Evolutionary conservation across 2,888 invertebrate genomes (phyloP).

Genomic region (Cotesia congregata): DNA sequence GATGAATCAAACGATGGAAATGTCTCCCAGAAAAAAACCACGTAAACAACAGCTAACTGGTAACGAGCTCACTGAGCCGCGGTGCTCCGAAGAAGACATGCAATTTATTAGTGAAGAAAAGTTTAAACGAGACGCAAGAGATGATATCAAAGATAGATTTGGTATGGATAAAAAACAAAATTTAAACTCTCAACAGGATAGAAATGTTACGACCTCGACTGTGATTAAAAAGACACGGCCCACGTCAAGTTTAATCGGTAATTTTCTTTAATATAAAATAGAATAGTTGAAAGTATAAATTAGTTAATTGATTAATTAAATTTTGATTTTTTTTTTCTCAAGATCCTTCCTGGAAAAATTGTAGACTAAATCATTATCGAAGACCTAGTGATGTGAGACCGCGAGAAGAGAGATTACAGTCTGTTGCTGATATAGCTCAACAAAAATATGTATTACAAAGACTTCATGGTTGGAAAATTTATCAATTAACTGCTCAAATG

Average conservation of each 20-base stretch:
- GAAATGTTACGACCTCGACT: slow-evolving; percentile 46
- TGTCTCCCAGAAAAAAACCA: slow-evolving; percentile 91
- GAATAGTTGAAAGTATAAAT: neutral
- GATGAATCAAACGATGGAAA: slow-evolving; percentile 72
- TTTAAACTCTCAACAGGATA: slow-evolving; percentile 54
- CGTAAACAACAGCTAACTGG: slow-evolving; percentile 83
- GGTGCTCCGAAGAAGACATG: slow-evolving; percentile 72
- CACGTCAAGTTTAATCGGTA: slow-evolving; percentile 63
- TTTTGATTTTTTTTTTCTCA: slow-evolving; percentile 26
- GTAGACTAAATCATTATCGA: slow-evolving; percentile 64
- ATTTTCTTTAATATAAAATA: neutral
- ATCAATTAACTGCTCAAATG: slow-evolving; percentile 93
- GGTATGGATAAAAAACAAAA: slow-evolving; percentile 56
- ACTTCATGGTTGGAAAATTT: slow-evolving; percentile 95
- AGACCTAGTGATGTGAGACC: slow-evolving; percentile 84
- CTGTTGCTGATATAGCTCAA: slow-evolving; percentile 90
- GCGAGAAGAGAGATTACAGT: slow-evolving; percentile 87
- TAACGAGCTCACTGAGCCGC: slow-evolving; percentile 63
- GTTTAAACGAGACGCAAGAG: slow-evolving; percentile 69
- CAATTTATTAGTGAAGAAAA: slow-evolving; percentile 75
- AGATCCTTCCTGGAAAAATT: slow-evolving; percentile 64
- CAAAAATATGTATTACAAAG: slow-evolving; percentile 89
- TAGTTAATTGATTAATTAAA: slow-evolving; percentile 6
- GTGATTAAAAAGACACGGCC: slow-evolving; percentile 59
- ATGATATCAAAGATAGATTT: slow-evolving; percentile 69